These are phyloP conservation scores for Thunnus thynnus DNA, from an alignment of 2,113 vertebrate genomes.

Conservation along the genomic window DNA sequence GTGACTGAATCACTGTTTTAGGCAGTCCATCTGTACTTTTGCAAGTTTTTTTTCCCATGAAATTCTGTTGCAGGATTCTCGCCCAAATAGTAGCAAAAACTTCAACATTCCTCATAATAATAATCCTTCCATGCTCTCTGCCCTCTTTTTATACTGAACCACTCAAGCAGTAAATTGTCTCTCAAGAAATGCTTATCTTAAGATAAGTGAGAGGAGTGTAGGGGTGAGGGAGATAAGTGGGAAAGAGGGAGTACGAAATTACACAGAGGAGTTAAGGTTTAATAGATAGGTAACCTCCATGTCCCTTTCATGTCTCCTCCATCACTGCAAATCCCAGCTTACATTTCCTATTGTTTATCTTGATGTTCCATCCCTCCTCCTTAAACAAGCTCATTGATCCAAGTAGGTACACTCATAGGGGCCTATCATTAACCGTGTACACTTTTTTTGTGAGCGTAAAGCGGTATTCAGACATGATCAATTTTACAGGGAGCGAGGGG, in stretches of 20 bases:
- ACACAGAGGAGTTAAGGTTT: constrained; percentile 32
- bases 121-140: constrained; percentile 5
- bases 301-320: constrained; percentile 3
- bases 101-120: background rate
- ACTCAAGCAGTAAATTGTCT: constrained; percentile 60
- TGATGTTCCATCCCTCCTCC: background rate
- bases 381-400: constrained; percentile 5
- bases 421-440: too few species aligned
- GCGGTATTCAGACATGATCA: background rate
- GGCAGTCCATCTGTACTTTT: too few species aligned
- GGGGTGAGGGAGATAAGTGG: constrained; percentile 30
- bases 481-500: background rate
- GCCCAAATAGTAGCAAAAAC: too few species aligned
- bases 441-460: too few species aligned
- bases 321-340: constrained; percentile 11
- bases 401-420: background rate
- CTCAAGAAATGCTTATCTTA: constrained; percentile 45
- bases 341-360: constrained; percentile 18
- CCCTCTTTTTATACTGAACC: constrained; percentile 24
- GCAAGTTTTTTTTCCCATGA: background rate
- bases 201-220: constrained; percentile 14
- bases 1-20: background rate
- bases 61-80: background rate
- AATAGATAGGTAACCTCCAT: constrained; percentile 2
- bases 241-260: constrained; percentile 34